Base-by-base conservation (phyloP, 2,113 vertebrate genomes). In the Upupa epops region DNA sequence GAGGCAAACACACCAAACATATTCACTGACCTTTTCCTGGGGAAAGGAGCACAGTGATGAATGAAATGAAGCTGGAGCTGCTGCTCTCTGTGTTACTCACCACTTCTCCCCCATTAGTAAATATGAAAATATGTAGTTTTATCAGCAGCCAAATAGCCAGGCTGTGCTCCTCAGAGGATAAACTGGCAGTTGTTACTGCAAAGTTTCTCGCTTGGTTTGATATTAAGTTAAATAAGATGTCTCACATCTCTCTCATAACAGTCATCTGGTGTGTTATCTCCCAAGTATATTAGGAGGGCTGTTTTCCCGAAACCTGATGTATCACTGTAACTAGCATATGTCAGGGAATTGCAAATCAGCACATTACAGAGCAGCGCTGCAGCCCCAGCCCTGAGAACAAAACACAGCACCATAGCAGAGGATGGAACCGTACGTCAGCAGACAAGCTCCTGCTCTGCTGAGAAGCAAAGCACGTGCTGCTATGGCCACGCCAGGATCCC, bases 341-440 rank as follows among this genome's bases (percentile, higher is more conserved):
- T 75, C 83, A 94, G 58, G 85, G 93, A 93, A 94, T 79, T 94
- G 91, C 83, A 92, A 80, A 94, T 91, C 92, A 95, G 93, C 90
- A 84, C 71, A 45, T 80, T 79, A 25, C 86, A 78, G 71, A 93
- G 71, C 84, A 15, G 0, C 4, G 5, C 71, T 60, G 61, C 7
- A 69, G 66, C 68, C 76, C 79, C 78, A 90, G 71, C 78, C 92
- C 76, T 68, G 77, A 89, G 82, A 91, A 49, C 51, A 86, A 82
- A n/a, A 60, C 2, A 45, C 49, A 54, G 64, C 19, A 28, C 18
- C 5, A 11, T 16, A 70, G 20, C 78, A 79, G 83, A 81, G 70
- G 46, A 55, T 54, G 75, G 40, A 32, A 63, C 14, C 1, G 2
- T 4, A 1, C 3, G 0, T 8, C 60, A 71, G 24, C 73, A 60